Evolutionary conservation across 2,113 vertebrate genomes (phyloP), one percentile per base, ranked within the genome.

Genomic region (Sclerurus mexicanus): DNA sequence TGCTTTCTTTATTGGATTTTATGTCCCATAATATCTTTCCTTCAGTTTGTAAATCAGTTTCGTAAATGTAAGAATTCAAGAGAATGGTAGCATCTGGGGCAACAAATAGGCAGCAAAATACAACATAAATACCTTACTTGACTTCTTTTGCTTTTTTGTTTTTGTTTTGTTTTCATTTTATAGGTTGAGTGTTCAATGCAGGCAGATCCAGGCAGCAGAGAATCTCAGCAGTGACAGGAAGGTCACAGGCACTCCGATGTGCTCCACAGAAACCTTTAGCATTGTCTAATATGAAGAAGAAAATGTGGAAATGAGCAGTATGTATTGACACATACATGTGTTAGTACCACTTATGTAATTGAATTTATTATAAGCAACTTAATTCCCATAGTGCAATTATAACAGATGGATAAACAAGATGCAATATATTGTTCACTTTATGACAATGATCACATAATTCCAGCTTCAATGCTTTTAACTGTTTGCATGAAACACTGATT

Each of bases 361-460:
- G 64, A 84, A 88, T 91, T 97, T 94, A 85, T 93, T 94, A 94
- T 88, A 92, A 93, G 47, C 72, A 85, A 74, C 69, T 90, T 90
- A 84, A 88, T 96, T 95, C 93, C 88, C 95, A 82, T 12, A 73
- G 77, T 46, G 83, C 86, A 87, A 49, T 90, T 93, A 87, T 67
- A 94, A 73, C 95, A 97, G 96, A 95, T 93, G 93, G 85, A 96
- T 97, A 92, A 96, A 97, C 82, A 96, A 95, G 90, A 93, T 84
- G 71, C 78, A 92, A 90, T 95, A 95, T 89, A 95, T 76, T 92
- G 94, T 87, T 95, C 77, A 13, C 92, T 96, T 97, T 80, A 93
- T 78, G 75, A 95, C 77, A 81, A 90, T 56, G 80, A 96, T 95
- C 80, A 60, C 74, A 53, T 89, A 83, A 91, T 95, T 95, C 96